phyloP scores from a whole-genome alignment of 2,888 invertebrate genomes.

The Ferdinandea cuprea region DNA sequence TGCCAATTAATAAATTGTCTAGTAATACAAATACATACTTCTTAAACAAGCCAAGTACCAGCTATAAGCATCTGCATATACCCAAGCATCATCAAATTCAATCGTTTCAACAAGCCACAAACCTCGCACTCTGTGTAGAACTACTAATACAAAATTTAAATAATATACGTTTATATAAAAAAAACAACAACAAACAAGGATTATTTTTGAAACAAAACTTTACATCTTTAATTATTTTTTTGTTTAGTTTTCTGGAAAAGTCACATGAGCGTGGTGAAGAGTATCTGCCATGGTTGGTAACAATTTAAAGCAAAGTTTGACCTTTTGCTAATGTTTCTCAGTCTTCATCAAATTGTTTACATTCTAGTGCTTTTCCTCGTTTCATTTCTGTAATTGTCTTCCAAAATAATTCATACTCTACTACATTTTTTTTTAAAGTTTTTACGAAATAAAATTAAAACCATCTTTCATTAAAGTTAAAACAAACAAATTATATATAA shows the following conservation, averaged over 20 bases:
- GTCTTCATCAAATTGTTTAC: constrained; percentile 59
- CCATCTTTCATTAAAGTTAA: constrained; percentile 2
- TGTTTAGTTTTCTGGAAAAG: constrained; percentile 91
- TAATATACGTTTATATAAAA: constrained; percentile 22
- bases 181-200: constrained; percentile 17
- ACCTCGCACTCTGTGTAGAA: constrained; percentile 33
- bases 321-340: constrained; percentile 61
- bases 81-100: constrained; percentile 44
- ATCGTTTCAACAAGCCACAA: background rate
- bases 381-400: constrained; percentile 59
- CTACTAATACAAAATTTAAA: constrained; percentile 8
- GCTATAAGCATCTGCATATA: too few species aligned
- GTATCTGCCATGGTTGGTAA: constrained; percentile 92
- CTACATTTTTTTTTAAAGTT: constrained; percentile 17
- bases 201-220: constrained; percentile 73
- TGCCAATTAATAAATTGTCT: too few species aligned
- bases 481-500: constrained; percentile 2
- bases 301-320: constrained; percentile 40
- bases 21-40: too few species aligned
- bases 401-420: constrained; percentile 52
- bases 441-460: background rate
- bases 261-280: constrained; percentile 87
- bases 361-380: constrained; percentile 63
- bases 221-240: constrained; percentile 81
- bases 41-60: too few species aligned